phyloP scores from a whole-genome alignment of 2,888 invertebrate genomes.

The Notodonta dromedarius region DNA sequence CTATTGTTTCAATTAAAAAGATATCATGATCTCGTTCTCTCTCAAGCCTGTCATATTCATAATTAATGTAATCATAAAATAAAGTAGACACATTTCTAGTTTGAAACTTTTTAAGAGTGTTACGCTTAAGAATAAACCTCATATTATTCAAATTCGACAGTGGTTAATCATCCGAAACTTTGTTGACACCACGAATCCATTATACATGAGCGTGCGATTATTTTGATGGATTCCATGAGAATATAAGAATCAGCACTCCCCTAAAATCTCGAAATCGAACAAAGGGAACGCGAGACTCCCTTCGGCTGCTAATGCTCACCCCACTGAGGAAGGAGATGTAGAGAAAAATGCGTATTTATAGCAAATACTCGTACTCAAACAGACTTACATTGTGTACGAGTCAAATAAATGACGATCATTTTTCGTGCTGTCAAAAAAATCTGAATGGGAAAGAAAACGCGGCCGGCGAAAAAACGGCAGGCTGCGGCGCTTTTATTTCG shows the following conservation, averaged over 20 bases:
- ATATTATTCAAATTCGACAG: conserved; percentile 47
- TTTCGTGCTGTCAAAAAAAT: conserved; percentile 85
- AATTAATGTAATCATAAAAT: background rate
- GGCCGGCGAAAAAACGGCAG: conserved; percentile 77
- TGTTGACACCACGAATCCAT: conserved; percentile 75
- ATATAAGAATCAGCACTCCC: conserved; percentile 79
- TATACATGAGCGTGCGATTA: conserved; percentile 78
- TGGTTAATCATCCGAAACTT: conserved; percentile 67
- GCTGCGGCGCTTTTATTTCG: conserved; percentile 78
- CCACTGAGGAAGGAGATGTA: conserved; percentile 81
- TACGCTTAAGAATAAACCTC: conserved; percentile 30
- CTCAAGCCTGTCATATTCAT: background rate
- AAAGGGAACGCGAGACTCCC: conserved; percentile 81
- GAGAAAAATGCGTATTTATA: conserved; percentile 85
- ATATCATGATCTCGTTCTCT: background rate
- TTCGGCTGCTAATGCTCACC: conserved; percentile 79
- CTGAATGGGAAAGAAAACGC: conserved; percentile 84
- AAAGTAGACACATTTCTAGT: background rate
- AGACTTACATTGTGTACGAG: conserved; percentile 85
- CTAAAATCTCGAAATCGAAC: conserved; percentile 82
- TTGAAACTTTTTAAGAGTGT: background rate
- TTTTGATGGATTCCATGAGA: conserved; percentile 81
- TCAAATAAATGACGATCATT: conserved; percentile 84
- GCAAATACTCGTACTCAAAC: conserved; percentile 85
- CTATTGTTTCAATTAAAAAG: conserved; percentile 4